Percentiles rank a stretch among this genome's conserved stretches.
phyloP scores from a whole-genome alignment of 2,797 vertebrate species.

The Mus minutoides region DNA sequence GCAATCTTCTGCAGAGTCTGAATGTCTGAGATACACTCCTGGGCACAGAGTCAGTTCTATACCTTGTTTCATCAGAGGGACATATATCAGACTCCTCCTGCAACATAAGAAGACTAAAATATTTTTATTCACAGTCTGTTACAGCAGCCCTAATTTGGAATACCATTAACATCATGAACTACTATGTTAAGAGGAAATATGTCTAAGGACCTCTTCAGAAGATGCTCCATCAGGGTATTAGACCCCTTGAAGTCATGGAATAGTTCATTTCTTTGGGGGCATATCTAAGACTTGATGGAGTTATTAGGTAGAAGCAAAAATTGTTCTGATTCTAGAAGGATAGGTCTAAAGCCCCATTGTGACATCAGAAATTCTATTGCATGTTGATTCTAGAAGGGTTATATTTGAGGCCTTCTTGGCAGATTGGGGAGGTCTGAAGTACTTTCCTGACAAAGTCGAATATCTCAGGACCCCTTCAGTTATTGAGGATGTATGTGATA shows the following conservation, averaged over 20 bases:
- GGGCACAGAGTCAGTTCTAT: background rate
- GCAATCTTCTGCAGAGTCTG: fast-evolving
- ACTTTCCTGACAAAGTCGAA: no score
- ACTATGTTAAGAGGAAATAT: background rate
- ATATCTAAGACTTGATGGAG: background rate
- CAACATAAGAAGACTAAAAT: background rate
- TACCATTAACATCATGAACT: background rate
- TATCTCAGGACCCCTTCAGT: background rate
- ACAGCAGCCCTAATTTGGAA: background rate
- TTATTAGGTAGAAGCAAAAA: background rate
- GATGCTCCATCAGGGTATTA: background rate
- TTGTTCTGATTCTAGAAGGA: background rate
- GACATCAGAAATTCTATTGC: background rate
- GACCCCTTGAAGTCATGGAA: background rate
- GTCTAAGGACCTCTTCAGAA: background rate
- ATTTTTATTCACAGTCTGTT: background rate
- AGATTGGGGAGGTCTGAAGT: background rate
- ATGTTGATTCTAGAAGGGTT: background rate
- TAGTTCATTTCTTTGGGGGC: background rate
- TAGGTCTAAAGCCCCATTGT: background rate
- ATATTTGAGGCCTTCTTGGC: background rate
- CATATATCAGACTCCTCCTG: background rate
- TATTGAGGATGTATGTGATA: background rate
- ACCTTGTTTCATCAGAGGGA: background rate
- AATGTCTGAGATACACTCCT: background rate